A percentile compares a stretch with the other conserved stretches of the same genome.
Evolutionary conservation across 2,113 vertebrate genomes (phyloP).

Genomic region (Tachuris rubrigastra): DNA sequence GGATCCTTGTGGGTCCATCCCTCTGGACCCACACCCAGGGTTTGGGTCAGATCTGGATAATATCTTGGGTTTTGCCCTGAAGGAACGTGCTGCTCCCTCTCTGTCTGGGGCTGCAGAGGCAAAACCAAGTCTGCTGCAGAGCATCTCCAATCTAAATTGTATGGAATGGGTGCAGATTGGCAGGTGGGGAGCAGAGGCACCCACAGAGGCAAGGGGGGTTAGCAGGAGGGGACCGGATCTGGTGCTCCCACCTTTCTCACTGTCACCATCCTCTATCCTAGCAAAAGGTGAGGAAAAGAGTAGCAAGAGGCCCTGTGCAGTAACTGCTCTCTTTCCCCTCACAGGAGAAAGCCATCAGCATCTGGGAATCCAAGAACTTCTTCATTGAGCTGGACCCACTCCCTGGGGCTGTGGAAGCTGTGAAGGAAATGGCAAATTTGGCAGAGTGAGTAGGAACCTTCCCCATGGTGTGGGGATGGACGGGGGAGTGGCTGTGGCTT

Average conservation of each 20-base stretch:
- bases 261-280: not conserved
- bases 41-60: not conserved
- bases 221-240: not conserved
- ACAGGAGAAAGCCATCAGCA: constrained; percentile 93
- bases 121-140: not conserved
- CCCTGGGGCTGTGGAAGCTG: constrained; percentile 89
- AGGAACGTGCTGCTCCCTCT: not conserved
- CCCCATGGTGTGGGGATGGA: not conserved
- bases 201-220: not conserved
- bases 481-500: not conserved
- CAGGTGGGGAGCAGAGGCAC: not conserved
- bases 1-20: not conserved
- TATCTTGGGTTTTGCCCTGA: not conserved
- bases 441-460: constrained; percentile 80
- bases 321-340: not conserved
- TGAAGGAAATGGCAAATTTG: constrained; percentile 91
- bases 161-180: not conserved
- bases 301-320: not conserved
- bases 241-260: not conserved
- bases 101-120: not conserved
- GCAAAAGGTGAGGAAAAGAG: not conserved
- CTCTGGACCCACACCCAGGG: not conserved
- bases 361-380: constrained; percentile 95
- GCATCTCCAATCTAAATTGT: not conserved
- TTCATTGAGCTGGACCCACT: constrained; percentile 91